Evolutionary conservation across 2,113 vertebrate genomes (phyloP).

Genomic region (Ictalurus punctatus): DNA sequence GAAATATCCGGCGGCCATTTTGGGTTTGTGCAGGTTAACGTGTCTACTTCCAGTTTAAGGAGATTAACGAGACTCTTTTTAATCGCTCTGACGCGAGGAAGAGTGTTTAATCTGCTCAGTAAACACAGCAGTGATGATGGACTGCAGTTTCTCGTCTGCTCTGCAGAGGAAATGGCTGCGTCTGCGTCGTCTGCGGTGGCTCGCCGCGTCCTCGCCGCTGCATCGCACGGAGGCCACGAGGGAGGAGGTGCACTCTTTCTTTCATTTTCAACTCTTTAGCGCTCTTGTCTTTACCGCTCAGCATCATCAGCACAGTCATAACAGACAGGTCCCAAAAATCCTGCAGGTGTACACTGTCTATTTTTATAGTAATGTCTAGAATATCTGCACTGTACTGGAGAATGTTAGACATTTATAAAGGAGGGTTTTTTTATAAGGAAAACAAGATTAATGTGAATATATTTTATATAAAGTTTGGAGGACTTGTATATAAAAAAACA

Average conservation of each 20-base stretch:
- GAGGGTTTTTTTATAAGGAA: background rate
- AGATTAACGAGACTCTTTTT: background rate
- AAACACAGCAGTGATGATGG: background rate
- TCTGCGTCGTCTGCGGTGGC: slow-evolving; percentile 57
- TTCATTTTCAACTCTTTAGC: background rate
- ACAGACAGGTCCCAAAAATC: background rate
- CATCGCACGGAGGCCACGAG: slow-evolving; percentile 66
- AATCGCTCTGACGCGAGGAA: background rate
- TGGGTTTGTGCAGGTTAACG: background rate
- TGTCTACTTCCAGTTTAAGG: background rate
- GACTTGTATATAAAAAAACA: too few species aligned
- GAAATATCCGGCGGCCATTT: background rate
- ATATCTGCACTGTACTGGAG: background rate
- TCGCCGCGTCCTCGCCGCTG: slow-evolving; percentile 64
- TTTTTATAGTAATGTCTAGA: background rate
- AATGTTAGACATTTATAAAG: background rate
- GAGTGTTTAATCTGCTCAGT: background rate
- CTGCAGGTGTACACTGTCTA: background rate
- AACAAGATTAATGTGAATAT: background rate
- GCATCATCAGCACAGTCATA: background rate
- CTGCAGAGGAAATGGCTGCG: slow-evolving; percentile 63
- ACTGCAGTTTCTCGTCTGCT: slow-evolving; percentile 4
- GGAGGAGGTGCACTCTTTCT: slow-evolving; percentile 57
- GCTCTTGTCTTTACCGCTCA: too few species aligned
- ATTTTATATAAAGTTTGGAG: too few species aligned